phyloP scores from a whole-genome alignment of 2,797 vertebrate genomes.

The Danio jaintianensis region DNA sequence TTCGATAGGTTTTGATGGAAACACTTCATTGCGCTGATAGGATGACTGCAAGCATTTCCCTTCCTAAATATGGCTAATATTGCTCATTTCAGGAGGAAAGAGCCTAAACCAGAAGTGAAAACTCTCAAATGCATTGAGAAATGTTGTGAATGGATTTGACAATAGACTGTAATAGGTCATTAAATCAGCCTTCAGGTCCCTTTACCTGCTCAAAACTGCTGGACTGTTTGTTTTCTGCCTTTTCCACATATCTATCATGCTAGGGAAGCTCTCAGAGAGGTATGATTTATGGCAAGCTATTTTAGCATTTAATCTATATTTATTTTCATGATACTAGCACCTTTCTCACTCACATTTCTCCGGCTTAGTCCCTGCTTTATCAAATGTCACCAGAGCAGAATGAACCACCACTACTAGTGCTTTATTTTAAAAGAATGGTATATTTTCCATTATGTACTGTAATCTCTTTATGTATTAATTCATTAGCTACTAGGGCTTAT shows the following conservation, averaged over 20 bases:
- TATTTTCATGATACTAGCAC: too few relatives aligned
- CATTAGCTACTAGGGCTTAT: too few relatives aligned
- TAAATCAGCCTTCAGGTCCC: slow-evolving; percentile 19
- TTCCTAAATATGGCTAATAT: slow-evolving; percentile 8
- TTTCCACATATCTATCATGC: neutral
- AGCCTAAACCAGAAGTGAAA: slow-evolving; percentile 6
- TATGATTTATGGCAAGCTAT: too few relatives aligned
- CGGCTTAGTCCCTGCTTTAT: too few relatives aligned
- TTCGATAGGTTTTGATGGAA: slow-evolving; percentile 31
- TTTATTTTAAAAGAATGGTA: too few relatives aligned
- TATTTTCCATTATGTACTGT: too few relatives aligned
- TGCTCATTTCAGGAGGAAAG: neutral
- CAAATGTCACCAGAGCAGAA: too few relatives aligned
- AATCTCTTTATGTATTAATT: too few relatives aligned
- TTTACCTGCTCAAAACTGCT: slow-evolving; percentile 34
- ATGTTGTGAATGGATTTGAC: neutral
- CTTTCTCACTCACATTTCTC: too few relatives aligned
- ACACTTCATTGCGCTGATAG: slow-evolving; percentile 38
- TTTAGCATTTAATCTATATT: too few relatives aligned
- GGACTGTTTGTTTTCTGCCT: slow-evolving; percentile 7
- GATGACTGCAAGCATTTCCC: neutral
- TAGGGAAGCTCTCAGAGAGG: neutral
- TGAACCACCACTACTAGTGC: too few relatives aligned
- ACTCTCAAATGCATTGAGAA: neutral
- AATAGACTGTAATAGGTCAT: neutral